These are phyloP conservation scores for Burhinus bistriatus DNA, from an alignment of 2,113 vertebrate species.

Conservation along the genomic window DNA sequence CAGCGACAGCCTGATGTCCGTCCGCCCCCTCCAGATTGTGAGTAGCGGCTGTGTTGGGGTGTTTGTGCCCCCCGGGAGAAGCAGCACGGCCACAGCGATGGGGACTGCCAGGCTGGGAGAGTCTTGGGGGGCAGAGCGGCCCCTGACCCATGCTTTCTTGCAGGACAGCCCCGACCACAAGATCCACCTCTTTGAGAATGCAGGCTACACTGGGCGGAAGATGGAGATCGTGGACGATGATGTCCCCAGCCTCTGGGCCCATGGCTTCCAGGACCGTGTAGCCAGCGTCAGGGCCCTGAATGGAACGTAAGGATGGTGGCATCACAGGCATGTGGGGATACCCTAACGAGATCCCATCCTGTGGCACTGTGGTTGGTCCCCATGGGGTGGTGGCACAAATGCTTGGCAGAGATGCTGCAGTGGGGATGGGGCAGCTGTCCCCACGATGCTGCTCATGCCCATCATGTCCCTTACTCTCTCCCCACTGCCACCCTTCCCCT, in stretches of 20 bases:
- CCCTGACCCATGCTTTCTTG: neutral
- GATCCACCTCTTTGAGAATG: slow-evolving; percentile 89
- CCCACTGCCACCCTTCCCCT: neutral
- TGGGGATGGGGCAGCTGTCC: neutral
- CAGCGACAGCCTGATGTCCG: slow-evolving; percentile 84
- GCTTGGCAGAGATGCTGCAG: neutral
- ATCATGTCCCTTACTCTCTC: neutral
- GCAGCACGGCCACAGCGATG: accelerated
- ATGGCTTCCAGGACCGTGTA: slow-evolving; percentile 91
- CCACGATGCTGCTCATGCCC: accelerated
- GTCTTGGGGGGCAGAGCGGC: neutral
- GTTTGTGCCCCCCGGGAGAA: neutral
- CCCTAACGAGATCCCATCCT: accelerated
- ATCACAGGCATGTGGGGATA: accelerated
- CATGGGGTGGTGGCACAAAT: neutral
- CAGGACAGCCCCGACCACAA: slow-evolving; percentile 89
- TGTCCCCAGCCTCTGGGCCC: slow-evolving; percentile 90
- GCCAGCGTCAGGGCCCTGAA: slow-evolving; percentile 86
- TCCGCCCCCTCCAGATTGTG: slow-evolving; percentile 86
- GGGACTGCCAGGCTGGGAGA: neutral
- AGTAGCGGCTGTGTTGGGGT: neutral
- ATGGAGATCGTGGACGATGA: slow-evolving; percentile 94
- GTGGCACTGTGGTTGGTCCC: accelerated
- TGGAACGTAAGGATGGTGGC: slow-evolving; percentile 82
- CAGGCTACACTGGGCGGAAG: slow-evolving; percentile 82